Evolutionary conservation across 2,888 invertebrate genomes (phyloP).

Genomic region (Neocrepidodera transversa): DNA sequence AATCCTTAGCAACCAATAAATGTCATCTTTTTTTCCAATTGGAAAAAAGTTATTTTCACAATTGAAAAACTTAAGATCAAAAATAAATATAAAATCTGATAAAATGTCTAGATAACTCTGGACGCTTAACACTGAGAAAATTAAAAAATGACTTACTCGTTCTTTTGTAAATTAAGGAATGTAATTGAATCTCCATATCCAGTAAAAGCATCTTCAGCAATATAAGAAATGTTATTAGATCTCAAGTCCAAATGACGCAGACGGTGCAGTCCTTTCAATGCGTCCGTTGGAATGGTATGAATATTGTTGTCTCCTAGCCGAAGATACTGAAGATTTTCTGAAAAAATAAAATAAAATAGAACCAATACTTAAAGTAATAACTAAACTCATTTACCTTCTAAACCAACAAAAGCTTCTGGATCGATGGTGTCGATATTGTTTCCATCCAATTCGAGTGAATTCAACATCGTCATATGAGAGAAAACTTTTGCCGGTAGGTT

Average conservation of each 20-base stretch:
- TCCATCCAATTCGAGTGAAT: slow-evolving; percentile 87
- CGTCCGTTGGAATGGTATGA: slow-evolving; percentile 84
- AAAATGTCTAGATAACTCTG: too few species aligned
- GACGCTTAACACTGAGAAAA: too few species aligned
- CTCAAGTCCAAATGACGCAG: slow-evolving; percentile 87
- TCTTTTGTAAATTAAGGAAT: slow-evolving; percentile 91
- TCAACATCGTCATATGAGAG: slow-evolving; percentile 79
- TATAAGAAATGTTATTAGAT: slow-evolving; percentile 84
- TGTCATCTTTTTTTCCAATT: too few species aligned
- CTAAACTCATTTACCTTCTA: slow-evolving; percentile 92
- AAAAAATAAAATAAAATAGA: slow-evolving; percentile 41
- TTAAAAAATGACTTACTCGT: slow-evolving; percentile 87
- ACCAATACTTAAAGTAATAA: too few species aligned
- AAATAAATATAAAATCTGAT: too few species aligned
- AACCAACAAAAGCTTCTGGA: slow-evolving; percentile 83
- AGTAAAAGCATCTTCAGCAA: slow-evolving; percentile 86
- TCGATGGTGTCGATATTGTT: slow-evolving; percentile 83
- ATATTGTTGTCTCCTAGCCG: slow-evolving; percentile 89
- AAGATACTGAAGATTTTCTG: slow-evolving; percentile 89
- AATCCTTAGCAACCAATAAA: too few species aligned
- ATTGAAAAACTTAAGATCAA: too few species aligned
- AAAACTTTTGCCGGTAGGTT: slow-evolving; percentile 84
- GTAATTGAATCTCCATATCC: slow-evolving; percentile 91
- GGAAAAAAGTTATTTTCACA: too few species aligned
- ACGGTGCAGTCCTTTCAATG: slow-evolving; percentile 81